Conservation (phyloP, 2,113 vertebrate species). For the Murina feae region DNA sequence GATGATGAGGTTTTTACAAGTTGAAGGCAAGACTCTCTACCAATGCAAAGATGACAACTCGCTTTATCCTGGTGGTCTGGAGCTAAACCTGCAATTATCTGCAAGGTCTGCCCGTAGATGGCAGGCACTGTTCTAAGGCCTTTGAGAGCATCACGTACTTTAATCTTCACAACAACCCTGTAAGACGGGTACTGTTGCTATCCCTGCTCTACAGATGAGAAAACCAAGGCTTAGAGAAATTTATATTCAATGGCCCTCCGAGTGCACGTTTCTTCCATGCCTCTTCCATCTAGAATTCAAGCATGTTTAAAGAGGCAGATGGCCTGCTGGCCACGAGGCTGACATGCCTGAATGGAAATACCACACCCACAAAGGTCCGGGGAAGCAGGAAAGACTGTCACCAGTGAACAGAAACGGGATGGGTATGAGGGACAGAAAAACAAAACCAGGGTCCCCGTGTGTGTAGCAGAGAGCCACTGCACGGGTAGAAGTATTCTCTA, state of each 20-base stretch:
- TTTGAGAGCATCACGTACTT: background rate
- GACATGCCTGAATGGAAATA: too few relatives aligned
- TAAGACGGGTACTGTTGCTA: background rate
- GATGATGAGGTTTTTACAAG: background rate
- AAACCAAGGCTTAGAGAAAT: background rate
- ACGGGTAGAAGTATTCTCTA: background rate
- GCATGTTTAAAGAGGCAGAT: too few relatives aligned
- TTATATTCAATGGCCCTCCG: background rate
- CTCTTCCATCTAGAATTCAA: background rate
- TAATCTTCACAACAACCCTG: background rate
- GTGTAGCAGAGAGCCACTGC: background rate
- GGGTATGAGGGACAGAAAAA: background rate
- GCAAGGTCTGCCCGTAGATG: background rate
- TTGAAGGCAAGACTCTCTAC: background rate
- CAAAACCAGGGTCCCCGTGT: background rate
- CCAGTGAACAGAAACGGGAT: background rate
- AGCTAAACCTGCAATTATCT: background rate
- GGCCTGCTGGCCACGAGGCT: rapidly evolving
- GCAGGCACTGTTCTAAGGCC: background rate
- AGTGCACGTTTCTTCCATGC: background rate
- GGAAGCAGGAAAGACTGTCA: background rate
- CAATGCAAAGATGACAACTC: background rate
- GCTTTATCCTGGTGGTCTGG: background rate
- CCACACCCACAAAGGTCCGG: background rate
- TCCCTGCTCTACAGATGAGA: background rate